These are phyloP conservation scores for Microplitis demolitor DNA, from an alignment of 1,140 invertebrate species.

Conservation along the genomic window DNA sequence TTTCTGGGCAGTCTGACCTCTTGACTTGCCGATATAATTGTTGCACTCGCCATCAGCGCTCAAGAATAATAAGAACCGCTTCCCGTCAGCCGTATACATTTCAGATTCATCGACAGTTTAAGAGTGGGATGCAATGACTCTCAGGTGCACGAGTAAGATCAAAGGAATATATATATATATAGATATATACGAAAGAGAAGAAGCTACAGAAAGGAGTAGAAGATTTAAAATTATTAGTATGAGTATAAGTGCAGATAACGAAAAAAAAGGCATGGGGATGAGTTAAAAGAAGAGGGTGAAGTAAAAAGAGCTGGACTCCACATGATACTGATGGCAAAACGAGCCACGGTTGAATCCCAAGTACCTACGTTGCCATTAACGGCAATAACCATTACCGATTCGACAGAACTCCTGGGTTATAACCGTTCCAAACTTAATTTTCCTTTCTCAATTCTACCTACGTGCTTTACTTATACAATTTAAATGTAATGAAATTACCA, in stretches of 20 bases:
- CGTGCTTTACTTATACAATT: slow-evolving; percentile 41
- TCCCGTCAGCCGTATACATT: background rate
- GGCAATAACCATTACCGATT: slow-evolving; percentile 59
- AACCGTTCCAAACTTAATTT: slow-evolving; percentile 30
- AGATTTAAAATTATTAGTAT: no score
- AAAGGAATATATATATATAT: no score
- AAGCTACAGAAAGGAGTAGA: no score
- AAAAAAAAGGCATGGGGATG: slow-evolving; percentile 28
- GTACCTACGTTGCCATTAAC: slow-evolving; percentile 53
- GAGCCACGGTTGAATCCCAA: background rate
- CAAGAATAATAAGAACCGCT: no score
- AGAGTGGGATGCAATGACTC: slow-evolving; percentile 3
- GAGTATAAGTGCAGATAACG: background rate
- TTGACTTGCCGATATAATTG: slow-evolving; percentile 52
- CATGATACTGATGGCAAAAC: background rate
- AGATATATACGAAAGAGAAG: no score
- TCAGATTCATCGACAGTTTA: slow-evolving; percentile 28
- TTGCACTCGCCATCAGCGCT: slow-evolving; percentile 39
- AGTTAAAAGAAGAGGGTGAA: slow-evolving; percentile 19
- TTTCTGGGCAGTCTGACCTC: slow-evolving; percentile 50
- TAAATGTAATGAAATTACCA: slow-evolving; percentile 30
- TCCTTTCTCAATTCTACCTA: slow-evolving; percentile 28
- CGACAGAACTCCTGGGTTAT: slow-evolving; percentile 44
- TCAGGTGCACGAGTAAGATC: no score
- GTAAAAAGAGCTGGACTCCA: no score